Conservation (phyloP, 2,797 vertebrate genomes). For the Phalloptychus januarius region DNA sequence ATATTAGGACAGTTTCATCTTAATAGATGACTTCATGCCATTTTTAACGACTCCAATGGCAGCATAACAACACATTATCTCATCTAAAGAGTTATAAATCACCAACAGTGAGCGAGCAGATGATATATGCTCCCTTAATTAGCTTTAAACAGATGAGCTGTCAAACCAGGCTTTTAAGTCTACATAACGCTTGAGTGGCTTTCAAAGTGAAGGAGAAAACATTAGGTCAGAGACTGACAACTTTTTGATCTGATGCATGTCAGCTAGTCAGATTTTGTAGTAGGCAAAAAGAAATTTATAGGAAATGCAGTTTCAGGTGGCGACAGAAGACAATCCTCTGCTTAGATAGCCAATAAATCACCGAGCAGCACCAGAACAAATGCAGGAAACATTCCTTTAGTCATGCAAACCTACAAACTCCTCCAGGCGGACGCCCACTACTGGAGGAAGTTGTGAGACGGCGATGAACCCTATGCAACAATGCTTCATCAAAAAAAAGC, state of each 20-base stretch:
- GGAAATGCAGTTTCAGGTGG: slow-evolving; percentile 53
- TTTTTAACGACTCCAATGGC: not conserved
- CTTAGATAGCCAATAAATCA: slow-evolving; percentile 57
- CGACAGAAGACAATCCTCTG: slow-evolving; percentile 59
- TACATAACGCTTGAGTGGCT: not conserved
- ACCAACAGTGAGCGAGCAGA: slow-evolving; percentile 1
- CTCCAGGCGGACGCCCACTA: slow-evolving; percentile 21
- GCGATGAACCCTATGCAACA: slow-evolving; percentile 68
- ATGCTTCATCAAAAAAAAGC: slow-evolving; percentile 64
- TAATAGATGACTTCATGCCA: not conserved
- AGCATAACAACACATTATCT: not conserved
- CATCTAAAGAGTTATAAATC: slow-evolving; percentile 6
- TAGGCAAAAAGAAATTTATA: slow-evolving; percentile 50
- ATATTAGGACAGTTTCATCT: not conserved
- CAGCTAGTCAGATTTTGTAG: slow-evolving; percentile 23
- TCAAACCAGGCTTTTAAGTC: not conserved
- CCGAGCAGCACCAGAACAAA: slow-evolving; percentile 47
- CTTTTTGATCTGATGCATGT: slow-evolving; percentile 40
- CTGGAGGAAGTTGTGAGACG: slow-evolving; percentile 46
- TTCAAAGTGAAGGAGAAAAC: not conserved
- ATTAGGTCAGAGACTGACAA: slow-evolving; percentile 32
- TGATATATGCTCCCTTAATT: not conserved
- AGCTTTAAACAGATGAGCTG: slow-evolving; percentile 7
- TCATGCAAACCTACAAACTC: slow-evolving; percentile 37
- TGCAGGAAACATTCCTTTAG: slow-evolving; percentile 47